Conservation (phyloP, 2,797 vertebrate genomes). For the Crossoptilon crossoptilon region DNA sequence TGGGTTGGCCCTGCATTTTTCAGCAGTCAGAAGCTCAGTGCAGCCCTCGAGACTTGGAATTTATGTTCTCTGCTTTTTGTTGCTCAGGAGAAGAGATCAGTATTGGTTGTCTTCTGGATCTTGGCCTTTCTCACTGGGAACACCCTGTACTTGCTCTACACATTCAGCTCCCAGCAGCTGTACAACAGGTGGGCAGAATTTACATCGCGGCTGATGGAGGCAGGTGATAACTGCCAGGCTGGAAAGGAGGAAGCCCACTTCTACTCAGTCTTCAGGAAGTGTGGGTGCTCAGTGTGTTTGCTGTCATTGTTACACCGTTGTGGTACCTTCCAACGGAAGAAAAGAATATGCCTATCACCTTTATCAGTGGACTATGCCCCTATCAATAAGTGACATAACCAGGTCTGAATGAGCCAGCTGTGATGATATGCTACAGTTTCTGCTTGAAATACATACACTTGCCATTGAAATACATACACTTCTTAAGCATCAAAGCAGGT, state of each 20-base stretch:
- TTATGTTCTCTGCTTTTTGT: slow-evolving; percentile 19
- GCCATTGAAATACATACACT: background rate
- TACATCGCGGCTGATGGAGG: background rate
- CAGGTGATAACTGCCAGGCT: background rate
- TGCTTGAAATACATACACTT: background rate
- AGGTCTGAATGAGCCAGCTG: background rate
- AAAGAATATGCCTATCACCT: background rate
- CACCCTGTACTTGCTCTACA: slow-evolving; percentile 91
- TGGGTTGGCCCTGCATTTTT: background rate
- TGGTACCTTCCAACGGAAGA: background rate
- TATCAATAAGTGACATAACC: background rate
- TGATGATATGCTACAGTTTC: background rate
- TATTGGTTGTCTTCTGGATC: slow-evolving; percentile 92
- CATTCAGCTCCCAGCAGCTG: slow-evolving; percentile 93
- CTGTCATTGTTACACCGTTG: background rate
- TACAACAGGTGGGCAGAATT: slow-evolving; percentile 89
- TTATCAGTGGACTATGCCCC: background rate
- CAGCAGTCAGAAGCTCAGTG: background rate
- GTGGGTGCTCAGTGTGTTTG: background rate
- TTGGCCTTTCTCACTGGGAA: slow-evolving; percentile 91
- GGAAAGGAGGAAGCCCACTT: background rate
- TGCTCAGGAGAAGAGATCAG: slow-evolving; percentile 92
- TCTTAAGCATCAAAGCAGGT: background rate
- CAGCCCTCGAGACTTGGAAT: background rate
- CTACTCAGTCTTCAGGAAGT: background rate